A percentile compares a stretch with the other conserved stretches of the same genome.
phyloP scores from a whole-genome alignment of 2,113 vertebrate genomes.

The Oxyruncus cristatus region DNA sequence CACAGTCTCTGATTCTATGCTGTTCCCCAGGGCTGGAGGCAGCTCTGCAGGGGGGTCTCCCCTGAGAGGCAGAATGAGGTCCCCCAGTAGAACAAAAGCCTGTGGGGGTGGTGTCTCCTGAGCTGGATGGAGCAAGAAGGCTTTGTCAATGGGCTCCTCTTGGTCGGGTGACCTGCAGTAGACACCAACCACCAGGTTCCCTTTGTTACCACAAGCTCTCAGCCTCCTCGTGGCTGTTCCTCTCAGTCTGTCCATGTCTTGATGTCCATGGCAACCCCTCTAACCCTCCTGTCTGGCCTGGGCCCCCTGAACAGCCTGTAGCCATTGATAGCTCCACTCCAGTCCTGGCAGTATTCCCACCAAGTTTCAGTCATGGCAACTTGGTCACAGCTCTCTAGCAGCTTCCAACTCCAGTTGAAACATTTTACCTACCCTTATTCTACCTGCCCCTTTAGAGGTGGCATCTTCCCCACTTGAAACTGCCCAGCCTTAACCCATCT shows the following conservation, averaged over 20 bases:
- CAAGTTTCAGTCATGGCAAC: not conserved
- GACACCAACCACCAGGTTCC: not conserved
- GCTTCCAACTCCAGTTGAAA: not conserved
- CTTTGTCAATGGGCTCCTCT: not conserved
- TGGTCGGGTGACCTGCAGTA: not conserved
- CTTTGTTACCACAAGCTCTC: not conserved
- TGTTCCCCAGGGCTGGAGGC: not conserved
- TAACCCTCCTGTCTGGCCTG: not conserved
- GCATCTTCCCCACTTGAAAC: not conserved
- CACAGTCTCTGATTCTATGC: not conserved
- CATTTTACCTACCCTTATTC: not conserved
- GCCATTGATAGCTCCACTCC: not conserved
- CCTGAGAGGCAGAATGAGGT: not conserved
- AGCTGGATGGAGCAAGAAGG: not conserved
- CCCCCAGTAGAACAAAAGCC: too few relatives aligned
- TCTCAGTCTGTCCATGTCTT: not conserved
- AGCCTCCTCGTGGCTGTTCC: not conserved
- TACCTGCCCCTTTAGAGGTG: not conserved
- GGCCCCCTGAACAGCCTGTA: not conserved
- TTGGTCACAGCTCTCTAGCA: not conserved
- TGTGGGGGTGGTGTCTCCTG: not conserved
- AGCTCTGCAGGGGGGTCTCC: not conserved
- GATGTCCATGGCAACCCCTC: too few relatives aligned
- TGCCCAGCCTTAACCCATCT: not conserved
- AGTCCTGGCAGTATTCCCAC: not conserved